A percentile compares a stretch with the other conserved stretches of the same genome.
Conservation (phyloP, 2,888 invertebrate species). For the Leptopterna dolabrata region DNA sequence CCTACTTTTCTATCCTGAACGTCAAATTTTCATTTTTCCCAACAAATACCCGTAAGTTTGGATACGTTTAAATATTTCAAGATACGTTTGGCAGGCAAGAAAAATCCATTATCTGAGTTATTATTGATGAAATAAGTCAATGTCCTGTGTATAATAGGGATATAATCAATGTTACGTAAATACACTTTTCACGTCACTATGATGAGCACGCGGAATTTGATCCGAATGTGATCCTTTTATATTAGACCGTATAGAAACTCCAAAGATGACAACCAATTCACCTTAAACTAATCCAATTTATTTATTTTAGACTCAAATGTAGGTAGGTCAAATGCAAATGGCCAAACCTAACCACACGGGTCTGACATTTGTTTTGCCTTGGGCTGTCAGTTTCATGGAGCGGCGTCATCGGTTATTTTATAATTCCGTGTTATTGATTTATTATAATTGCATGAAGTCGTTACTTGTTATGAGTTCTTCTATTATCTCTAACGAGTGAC, state of each 20-base stretch:
- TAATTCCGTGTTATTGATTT: neutral
- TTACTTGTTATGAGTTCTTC: neutral
- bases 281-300: neutral
- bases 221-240: too few relatives aligned
- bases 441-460: neutral
- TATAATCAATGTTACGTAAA: too few relatives aligned
- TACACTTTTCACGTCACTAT: too few relatives aligned
- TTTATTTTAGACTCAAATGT: neutral
- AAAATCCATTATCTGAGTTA: too few relatives aligned
- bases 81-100: too few relatives aligned
- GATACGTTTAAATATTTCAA: too few relatives aligned
- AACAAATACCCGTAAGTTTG: too few relatives aligned
- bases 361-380: constrained; percentile 2
- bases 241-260: neutral
- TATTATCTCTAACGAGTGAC: neutral
- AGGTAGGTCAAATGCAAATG: neutral
- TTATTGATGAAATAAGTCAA: too few relatives aligned
- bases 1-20: too few relatives aligned
- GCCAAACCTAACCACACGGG: neutral
- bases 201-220: too few relatives aligned
- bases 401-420: neutral
- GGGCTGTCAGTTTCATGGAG: neutral
- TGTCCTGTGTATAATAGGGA: too few relatives aligned
- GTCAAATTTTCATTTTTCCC: too few relatives aligned
- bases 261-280: neutral